A percentile compares a stretch with the other conserved stretches of the same genome.
Evolutionary conservation across 2,797 vertebrate species (phyloP).

Genomic region (Lutjanus argentimaculatus): DNA sequence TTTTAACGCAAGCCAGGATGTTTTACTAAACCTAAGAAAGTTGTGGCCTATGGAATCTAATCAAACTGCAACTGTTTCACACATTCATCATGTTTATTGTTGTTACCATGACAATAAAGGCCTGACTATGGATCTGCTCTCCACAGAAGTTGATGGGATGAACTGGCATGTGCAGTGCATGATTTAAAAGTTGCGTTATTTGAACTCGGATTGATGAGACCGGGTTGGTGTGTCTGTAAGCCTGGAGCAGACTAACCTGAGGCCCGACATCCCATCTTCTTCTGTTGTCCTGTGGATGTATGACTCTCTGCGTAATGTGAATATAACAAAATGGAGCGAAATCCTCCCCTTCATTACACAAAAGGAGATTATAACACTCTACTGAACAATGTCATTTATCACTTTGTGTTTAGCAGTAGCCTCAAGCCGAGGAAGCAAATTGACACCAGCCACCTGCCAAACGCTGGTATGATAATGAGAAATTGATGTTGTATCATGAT

Average conservation of each 20-base stretch:
- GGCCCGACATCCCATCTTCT: neutral
- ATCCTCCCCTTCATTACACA: constrained; percentile 11
- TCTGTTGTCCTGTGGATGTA: neutral
- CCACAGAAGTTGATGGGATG: no score
- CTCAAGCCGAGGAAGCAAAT: constrained; percentile 2
- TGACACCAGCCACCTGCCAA: constrained; percentile 17
- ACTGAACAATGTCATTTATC: constrained; percentile 10
- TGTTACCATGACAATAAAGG: no score
- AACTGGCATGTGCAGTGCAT: no score
- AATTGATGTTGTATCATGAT: neutral
- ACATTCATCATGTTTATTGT: no score
- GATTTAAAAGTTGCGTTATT: no score
- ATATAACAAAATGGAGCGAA: neutral
- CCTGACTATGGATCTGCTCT: no score
- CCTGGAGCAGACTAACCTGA: neutral
- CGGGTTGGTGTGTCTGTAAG: neutral
- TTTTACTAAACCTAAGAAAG: no score
- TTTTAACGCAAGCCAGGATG: no score
- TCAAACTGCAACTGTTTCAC: no score
- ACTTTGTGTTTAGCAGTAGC: constrained; percentile 2
- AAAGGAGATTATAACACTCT: constrained; percentile 4
- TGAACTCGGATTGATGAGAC: no score
- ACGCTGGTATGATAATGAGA: neutral
- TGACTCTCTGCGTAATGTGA: neutral
- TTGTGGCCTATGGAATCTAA: no score